Evolutionary conservation across 2,113 vertebrate species (phyloP).

Genomic region (Aythya baeri): DNA sequence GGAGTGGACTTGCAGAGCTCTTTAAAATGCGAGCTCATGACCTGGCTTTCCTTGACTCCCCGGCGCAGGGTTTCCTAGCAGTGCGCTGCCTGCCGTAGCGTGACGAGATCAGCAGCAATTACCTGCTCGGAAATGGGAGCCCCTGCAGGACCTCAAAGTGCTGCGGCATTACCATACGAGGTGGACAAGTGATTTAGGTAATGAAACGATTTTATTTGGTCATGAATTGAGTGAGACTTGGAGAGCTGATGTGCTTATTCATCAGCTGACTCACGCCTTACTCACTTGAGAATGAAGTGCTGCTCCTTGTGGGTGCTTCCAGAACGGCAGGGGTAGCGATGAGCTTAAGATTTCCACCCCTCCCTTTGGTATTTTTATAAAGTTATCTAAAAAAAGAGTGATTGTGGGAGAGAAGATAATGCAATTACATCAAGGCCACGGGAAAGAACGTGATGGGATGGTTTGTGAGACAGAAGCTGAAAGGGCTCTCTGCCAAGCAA

Average conservation of each 20-base stretch:
- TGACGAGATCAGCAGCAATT: background rate
- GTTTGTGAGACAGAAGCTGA: background rate
- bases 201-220: background rate
- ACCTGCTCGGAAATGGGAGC: background rate
- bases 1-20: background rate
- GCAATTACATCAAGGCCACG: background rate
- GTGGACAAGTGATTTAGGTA: constrained; percentile 3
- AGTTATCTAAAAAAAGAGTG: background rate
- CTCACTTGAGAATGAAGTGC: constrained; percentile 39
- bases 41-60: background rate
- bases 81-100: background rate
- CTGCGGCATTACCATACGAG: background rate
- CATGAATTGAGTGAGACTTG: background rate
- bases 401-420: background rate
- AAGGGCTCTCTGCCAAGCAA: background rate
- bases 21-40: background rate
- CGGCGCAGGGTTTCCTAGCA: background rate
- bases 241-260: constrained; percentile 33
- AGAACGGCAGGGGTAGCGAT: background rate
- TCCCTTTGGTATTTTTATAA: background rate
- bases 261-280: constrained; percentile 46
- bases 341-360: background rate
- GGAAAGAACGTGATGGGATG: background rate
- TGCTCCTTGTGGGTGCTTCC: constrained; percentile 30
- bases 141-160: background rate